These are phyloP conservation scores for Drosophila teissieri DNA, from an alignment of 1,140 invertebrate species.

Conservation along the genomic window DNA sequence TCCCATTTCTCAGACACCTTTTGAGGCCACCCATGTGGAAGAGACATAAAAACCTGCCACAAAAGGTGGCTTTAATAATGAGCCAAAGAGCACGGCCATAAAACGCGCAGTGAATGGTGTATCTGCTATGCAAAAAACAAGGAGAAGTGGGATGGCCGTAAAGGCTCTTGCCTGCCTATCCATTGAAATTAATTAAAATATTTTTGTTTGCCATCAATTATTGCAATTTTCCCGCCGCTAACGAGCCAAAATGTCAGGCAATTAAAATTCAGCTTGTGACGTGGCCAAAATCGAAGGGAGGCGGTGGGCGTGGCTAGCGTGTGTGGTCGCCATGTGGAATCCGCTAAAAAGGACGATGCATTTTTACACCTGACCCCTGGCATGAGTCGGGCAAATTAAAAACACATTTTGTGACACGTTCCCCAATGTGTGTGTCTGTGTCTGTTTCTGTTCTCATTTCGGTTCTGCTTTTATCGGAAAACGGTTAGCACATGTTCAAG, in stretches of 20 bases:
- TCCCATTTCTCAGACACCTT: slow-evolving; percentile 42
- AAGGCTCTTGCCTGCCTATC: slow-evolving; percentile 2
- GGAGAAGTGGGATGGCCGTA: not conserved
- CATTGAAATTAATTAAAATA: slow-evolving; percentile 79
- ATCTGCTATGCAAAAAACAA: slow-evolving; percentile 26
- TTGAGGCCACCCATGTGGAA: slow-evolving; percentile 35
- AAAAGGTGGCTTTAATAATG: slow-evolving; percentile 72
- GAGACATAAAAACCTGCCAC: slow-evolving; percentile 70
- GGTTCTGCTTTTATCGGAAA: slow-evolving; percentile 22
- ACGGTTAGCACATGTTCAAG: slow-evolving; percentile 56
- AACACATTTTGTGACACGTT: slow-evolving; percentile 70
- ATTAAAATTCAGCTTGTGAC: slow-evolving; percentile 59
- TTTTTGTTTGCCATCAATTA: slow-evolving; percentile 68
- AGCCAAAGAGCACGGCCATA: slow-evolving; percentile 40
- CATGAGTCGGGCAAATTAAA: slow-evolving; percentile 65
- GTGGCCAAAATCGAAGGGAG: slow-evolving; percentile 18
- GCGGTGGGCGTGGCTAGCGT: slow-evolving; percentile 29
- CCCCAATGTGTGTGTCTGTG: slow-evolving; percentile 31
- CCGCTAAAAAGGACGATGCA: slow-evolving; percentile 45
- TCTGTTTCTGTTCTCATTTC: slow-evolving; percentile 14
- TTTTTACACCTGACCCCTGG: slow-evolving; percentile 69
- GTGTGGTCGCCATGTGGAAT: slow-evolving; percentile 65
- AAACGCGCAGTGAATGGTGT: slow-evolving; percentile 37
- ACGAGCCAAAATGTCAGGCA: slow-evolving; percentile 66
- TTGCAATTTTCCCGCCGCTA: slow-evolving; percentile 71